Conservation (phyloP, 35 echinoderm and acorn worm species). For the Apostichopus parvimensis region DNA sequence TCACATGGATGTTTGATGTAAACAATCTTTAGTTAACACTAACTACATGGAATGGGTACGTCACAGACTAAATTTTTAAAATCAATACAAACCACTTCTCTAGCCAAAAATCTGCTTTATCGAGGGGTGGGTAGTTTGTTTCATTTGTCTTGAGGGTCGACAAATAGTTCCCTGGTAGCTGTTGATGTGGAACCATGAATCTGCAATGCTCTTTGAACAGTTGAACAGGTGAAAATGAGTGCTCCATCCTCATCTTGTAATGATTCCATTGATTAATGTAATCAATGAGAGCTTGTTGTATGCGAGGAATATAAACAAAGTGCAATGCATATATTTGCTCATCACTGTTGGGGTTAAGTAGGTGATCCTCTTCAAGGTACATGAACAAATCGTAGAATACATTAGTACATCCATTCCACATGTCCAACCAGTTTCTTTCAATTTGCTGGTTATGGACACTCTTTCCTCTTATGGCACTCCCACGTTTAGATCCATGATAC, state of each 20-base stretch:
- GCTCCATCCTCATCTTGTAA: conserved; percentile 1
- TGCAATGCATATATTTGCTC: conserved; percentile 14
- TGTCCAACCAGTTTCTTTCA: conserved; percentile 40
- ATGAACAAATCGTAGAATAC: conserved; percentile 34
- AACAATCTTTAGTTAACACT: too few relatives aligned
- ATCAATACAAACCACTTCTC: too few relatives aligned
- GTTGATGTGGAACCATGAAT: background rate
- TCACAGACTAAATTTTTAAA: too few relatives aligned
- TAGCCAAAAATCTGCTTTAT: too few relatives aligned
- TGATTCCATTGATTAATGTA: background rate
- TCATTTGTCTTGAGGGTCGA: too few relatives aligned
- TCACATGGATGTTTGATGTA: too few relatives aligned
- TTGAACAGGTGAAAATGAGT: background rate
- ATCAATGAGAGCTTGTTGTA: background rate
- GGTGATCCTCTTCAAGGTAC: background rate
- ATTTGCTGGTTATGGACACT: conserved; percentile 57
- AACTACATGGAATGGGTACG: too few relatives aligned
- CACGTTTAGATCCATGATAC: background rate
- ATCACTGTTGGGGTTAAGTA: background rate
- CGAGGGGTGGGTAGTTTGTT: too few relatives aligned
- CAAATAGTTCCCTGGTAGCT: background rate
- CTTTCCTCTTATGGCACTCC: conserved; percentile 34
- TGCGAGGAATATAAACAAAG: background rate
- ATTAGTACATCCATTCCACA: conserved; percentile 35
- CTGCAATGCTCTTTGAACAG: background rate